Conservation (phyloP, 1,140 invertebrate genomes). For the Dendroctonus valens region DNA sequence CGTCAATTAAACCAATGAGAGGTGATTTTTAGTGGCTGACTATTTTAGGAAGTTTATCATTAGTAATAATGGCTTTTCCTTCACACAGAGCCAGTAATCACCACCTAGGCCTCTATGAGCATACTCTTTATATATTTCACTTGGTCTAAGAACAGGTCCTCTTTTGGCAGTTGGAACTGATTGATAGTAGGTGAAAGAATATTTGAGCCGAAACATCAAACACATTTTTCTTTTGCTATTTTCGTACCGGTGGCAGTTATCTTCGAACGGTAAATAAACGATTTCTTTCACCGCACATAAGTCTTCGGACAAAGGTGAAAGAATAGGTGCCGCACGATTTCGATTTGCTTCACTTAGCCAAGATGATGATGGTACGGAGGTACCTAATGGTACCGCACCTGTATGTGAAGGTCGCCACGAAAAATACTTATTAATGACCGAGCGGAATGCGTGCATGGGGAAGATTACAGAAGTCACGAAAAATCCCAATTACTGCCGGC, state of each 20-base stretch:
- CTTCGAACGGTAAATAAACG: neutral
- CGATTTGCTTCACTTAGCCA: conserved; percentile 27
- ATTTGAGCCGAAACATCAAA: no score
- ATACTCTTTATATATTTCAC: no score
- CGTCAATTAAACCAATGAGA: conserved; percentile 13
- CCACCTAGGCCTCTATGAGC: no score
- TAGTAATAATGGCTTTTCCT: neutral
- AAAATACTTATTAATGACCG: conserved; percentile 21
- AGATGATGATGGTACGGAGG: conserved; percentile 13
- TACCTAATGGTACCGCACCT: conserved; percentile 26
- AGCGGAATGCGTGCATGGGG: conserved; percentile 7
- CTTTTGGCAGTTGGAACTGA: no score
- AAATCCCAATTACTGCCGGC: conserved; percentile 6
- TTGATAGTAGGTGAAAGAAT: no score
- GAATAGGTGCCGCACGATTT: conserved; percentile 25
- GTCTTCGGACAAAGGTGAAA: conserved; percentile 20
- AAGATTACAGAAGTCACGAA: conserved; percentile 18
- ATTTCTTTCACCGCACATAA: conserved; percentile 16
- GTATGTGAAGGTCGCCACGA: conserved; percentile 30
- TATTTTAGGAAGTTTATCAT: conserved; percentile 17
- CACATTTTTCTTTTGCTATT: no score
- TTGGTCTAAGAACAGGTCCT: no score
- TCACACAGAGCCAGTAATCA: neutral
- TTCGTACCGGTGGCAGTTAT: neutral
- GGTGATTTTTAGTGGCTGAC: conserved; percentile 10